These are phyloP conservation scores for Diogma glabrata DNA, from an alignment of 2,888 invertebrate genomes.

Conservation along the genomic window DNA sequence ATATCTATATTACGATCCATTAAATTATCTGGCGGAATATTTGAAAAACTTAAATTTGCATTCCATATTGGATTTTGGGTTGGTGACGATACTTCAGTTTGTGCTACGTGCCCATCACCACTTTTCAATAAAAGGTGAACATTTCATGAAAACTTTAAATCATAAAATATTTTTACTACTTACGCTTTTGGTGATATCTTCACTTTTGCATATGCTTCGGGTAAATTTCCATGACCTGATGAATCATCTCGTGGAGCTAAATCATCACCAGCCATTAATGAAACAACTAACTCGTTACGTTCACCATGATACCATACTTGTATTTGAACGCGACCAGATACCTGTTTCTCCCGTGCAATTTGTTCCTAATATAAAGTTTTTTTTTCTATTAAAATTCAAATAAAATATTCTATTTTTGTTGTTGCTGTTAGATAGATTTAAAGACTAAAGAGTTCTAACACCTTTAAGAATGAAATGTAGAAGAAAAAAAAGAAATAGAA, in stretches of 20 bases:
- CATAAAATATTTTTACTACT: slow-evolving; percentile 30
- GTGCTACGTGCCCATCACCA: slow-evolving; percentile 60
- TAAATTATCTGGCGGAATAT: slow-evolving; percentile 65
- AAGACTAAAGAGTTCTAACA: no score
- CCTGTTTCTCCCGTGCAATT: slow-evolving; percentile 60
- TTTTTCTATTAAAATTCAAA: neutral
- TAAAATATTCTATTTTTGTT: neutral
- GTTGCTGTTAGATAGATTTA: neutral
- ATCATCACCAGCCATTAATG: slow-evolving; percentile 77
- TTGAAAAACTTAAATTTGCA: slow-evolving; percentile 73
- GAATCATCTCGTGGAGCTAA: slow-evolving; percentile 67
- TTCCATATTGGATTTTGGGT: slow-evolving; percentile 89
- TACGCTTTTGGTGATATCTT: slow-evolving; percentile 69
- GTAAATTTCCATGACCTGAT: slow-evolving; percentile 61
- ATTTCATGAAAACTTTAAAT: neutral
- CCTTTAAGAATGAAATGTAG: no score
- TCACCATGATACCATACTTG: slow-evolving; percentile 84
- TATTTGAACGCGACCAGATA: slow-evolving; percentile 70
- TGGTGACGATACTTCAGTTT: slow-evolving; percentile 76
- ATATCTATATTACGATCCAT: slow-evolving; percentile 73
- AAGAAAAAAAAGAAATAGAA: no score
- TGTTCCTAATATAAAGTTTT: slow-evolving; percentile 43
- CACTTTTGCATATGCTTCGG: slow-evolving; percentile 76
- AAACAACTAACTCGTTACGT: slow-evolving; percentile 69
- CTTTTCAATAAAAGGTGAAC: slow-evolving; percentile 34